A percentile compares a stretch with the other conserved stretches of the same genome.
These are phyloP conservation scores for Pteria penguin DNA, from an alignment of 2,888 invertebrate species.

Conservation along the genomic window DNA sequence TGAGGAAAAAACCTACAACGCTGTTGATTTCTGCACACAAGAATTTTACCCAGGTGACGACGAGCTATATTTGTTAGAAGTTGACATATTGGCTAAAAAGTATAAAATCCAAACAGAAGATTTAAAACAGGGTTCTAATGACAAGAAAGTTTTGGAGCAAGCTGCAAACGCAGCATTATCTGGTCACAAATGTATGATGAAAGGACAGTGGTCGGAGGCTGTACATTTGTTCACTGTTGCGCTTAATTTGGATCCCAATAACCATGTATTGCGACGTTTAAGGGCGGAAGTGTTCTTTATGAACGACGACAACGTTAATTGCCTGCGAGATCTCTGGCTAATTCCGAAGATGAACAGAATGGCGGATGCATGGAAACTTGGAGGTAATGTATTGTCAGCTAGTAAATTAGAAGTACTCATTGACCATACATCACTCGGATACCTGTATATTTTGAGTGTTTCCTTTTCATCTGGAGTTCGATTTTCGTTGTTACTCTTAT, in stretches of 20 bases:
- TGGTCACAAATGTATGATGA: slow-evolving; percentile 54
- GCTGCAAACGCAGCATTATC: slow-evolving; percentile 58
- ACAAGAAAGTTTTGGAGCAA: slow-evolving; percentile 44
- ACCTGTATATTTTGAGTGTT: too few relatives aligned
- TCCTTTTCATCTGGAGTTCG: too few relatives aligned
- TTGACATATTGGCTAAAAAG: slow-evolving; percentile 66
- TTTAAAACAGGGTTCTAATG: slow-evolving; percentile 9
- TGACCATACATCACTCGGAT: too few relatives aligned
- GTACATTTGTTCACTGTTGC: slow-evolving; percentile 52
- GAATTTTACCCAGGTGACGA: slow-evolving; percentile 72
- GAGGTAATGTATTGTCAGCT: slow-evolving; percentile 55
- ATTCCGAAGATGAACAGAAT: slow-evolving; percentile 66
- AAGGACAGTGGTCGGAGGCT: slow-evolving; percentile 52
- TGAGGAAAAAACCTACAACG: slow-evolving; percentile 64
- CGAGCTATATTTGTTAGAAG: slow-evolving; percentile 61
- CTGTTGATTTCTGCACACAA: slow-evolving; percentile 66
- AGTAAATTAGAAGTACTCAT: slow-evolving; percentile 27
- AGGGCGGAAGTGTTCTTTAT: slow-evolving; percentile 62
- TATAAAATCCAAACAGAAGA: slow-evolving; percentile 47
- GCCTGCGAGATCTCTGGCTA: slow-evolving; percentile 63
- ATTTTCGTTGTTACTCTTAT: too few relatives aligned
- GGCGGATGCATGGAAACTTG: slow-evolving; percentile 71
- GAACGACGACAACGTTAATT: slow-evolving; percentile 50
- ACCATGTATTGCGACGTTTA: slow-evolving; percentile 58
- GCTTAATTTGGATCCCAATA: slow-evolving; percentile 53